phyloP scores from a whole-genome alignment of 2,888 invertebrate genomes.

The Leptothorax acervorum region DNA sequence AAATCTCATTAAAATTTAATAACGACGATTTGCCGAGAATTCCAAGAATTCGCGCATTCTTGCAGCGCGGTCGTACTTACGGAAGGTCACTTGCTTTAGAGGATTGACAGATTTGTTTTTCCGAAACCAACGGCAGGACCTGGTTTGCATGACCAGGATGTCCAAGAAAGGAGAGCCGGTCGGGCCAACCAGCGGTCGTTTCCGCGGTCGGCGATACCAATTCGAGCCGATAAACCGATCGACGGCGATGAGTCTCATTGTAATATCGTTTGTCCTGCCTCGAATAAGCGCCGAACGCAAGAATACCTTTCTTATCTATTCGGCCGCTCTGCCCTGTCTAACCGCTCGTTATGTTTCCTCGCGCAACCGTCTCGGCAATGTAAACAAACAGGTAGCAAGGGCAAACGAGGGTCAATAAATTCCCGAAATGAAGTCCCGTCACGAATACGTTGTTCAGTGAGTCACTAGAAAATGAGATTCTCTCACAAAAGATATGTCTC shows the following conservation, averaged over 20 bases:
- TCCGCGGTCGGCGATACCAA: constrained; percentile 79
- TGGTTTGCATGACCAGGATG: constrained; percentile 78
- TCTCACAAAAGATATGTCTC: background rate
- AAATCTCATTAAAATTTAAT: constrained; percentile 8
- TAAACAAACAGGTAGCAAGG: constrained; percentile 66
- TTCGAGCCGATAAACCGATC: constrained; percentile 69
- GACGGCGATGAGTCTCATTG: constrained; percentile 74
- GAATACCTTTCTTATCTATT: constrained; percentile 1
- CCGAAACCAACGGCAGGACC: constrained; percentile 79
- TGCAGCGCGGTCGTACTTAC: constrained; percentile 76
- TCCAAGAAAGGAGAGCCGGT: constrained; percentile 83
- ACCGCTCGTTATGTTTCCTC: constrained; percentile 3
- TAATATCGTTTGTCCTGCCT: background rate
- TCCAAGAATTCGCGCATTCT: background rate
- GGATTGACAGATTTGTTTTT: constrained; percentile 73
- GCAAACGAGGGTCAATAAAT: constrained; percentile 54
- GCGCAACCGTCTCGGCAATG: constrained; percentile 45
- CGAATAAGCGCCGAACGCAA: background rate
- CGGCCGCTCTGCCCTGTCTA: background rate
- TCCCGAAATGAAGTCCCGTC: constrained; percentile 21
- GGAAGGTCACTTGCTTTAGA: constrained; percentile 77
- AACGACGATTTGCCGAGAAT: background rate
- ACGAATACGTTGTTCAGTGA: constrained; percentile 3
- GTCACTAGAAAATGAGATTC: constrained; percentile 22
- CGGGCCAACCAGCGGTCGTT: constrained; percentile 81